Evolutionary conservation across 1,140 invertebrate genomes (phyloP), one percentile per base, ranked within the genome.

Genomic region (Penaeus chinensis): DNA sequence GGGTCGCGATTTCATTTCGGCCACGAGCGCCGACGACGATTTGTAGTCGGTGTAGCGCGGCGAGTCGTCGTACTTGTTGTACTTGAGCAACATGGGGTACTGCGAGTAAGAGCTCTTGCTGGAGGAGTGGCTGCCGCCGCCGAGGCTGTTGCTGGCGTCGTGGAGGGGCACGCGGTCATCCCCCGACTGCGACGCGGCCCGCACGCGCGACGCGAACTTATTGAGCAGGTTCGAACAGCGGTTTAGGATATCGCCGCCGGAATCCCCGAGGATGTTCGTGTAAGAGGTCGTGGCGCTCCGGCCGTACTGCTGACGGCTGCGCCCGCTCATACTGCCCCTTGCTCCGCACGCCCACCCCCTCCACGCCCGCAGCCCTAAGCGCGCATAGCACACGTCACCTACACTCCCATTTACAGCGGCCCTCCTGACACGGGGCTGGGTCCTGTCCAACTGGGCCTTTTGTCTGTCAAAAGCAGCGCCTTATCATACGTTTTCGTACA

Each of bases 251-350:
- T 90, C 89, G 60, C 89, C 89, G 37, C 87, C 85, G 16, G 89
- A 87, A 81, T 90, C 89, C 32, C 78, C 82, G 22, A 90, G 84
- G 74, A 90, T 77, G 61, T 71, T 90, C 65, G 89, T 80, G 82
- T 90, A 90, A n/a, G 87, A 90, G 79, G 89, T 90, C 32, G 89
- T 90, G 87, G 89, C 89, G 81, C 89, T 90, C 37, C 89, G 82
- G 87, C 89, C 89, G 87, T 90, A 90, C 65, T 90, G 89, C 60
- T 87, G 89, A 82, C 89, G 84, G 82, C 82, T 86, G 81, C 84
- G 85, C 74, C 89, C 87, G 84, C 87, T 90, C 89, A 90, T 90
- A 82, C 85, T 85, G 84, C 47, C 84, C 61, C 37, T 63, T 42
- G 85, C 85, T 60, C 18, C 83, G 66, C 81, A 66, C 47, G 24